Conservation (phyloP, 2,797 vertebrate genomes). For the Semaprochilodus insignis region DNA sequence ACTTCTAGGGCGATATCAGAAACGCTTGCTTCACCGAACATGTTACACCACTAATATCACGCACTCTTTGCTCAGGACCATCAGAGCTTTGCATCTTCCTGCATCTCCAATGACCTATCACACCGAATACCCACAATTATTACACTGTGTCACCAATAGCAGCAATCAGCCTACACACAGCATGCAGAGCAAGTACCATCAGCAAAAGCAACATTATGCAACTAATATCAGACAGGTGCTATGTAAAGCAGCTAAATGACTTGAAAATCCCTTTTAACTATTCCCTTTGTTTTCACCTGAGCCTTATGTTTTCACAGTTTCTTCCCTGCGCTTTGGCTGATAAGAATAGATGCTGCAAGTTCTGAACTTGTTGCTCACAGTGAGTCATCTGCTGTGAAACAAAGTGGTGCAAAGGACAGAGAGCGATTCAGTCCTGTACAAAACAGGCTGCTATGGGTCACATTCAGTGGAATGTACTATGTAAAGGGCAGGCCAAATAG, state of each 20-base stretch:
- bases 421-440: not conserved
- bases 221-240: conserved; percentile 16
- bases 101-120: conserved; percentile 4
- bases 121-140: not conserved
- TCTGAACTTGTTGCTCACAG: conserved; percentile 13
- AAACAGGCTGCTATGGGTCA: not conserved
- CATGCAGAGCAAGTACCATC: not conserved
- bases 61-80: not conserved
- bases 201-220: not conserved
- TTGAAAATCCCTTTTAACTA: not conserved
- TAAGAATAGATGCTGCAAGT: not conserved
- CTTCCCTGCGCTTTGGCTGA: not conserved
- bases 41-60: not conserved
- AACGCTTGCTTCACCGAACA: not conserved
- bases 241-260: conserved; percentile 8
- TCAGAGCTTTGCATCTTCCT: not conserved
- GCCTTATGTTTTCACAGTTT: not conserved
- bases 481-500: not conserved
- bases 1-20: not conserved
- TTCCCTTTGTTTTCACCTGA: not conserved
- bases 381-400: conserved; percentile 2
- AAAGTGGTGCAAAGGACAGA: conserved; percentile 22
- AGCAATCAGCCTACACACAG: conserved; percentile 18
- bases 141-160: not conserved
- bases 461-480: not conserved